Base-by-base conservation (phyloP, 64 coral and sea anemone genomes). In the Exaiptasia diaphana region DNA sequence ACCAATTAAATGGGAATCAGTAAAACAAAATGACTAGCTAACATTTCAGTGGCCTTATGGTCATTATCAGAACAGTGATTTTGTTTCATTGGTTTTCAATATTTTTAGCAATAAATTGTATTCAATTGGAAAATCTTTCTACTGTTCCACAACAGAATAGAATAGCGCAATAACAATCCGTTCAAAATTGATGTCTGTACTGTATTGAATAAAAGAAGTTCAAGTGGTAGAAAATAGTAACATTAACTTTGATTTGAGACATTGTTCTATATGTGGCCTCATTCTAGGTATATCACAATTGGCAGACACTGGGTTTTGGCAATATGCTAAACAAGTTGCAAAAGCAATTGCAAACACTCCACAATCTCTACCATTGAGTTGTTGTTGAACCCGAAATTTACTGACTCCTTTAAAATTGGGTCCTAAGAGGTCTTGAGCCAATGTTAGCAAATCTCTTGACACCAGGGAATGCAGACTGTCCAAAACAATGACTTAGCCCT, bases 171-270 rank as follows among this genome's bases (percentile, higher is more conserved):
- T n/a, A n/a, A n/a, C n/a, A n/a, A n/a, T n/a, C n/a, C n/a, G n/a
- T n/a, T n/a, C n/a, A n/a, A n/a, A n/a, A n/a, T n/a, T n/a, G n/a
- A n/a, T n/a, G n/a, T n/a, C n/a, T n/a, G n/a, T n/a, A n/a, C 49
- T 52, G 10, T 52, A 12, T n/a, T n/a, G 9, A 52, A 52, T n/a
- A 11, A n/a, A 76, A 76, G 50, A 77, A 77, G 74, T 77, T 38
- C 74, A 77, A 58, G 74, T 77, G 29, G 74, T 77, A 77, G 77
- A 58, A 42, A 80, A 80, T 41, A 42, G 77, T 15, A 58, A 27
- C 48, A 77, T 56, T 17, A 28, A 17, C 2, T 50, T 24, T 32
- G 48, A n/a, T 56, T 30, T 54, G 25, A 77, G 21, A 31, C 74
- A 78, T 55, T 44, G 26, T 29, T 54, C 5, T 50, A 78, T 33